Percentiles rank a stretch among this genome's conserved stretches.
Conservation (phyloP, 2,797 vertebrate species). For the Liasis olivaceus region DNA sequence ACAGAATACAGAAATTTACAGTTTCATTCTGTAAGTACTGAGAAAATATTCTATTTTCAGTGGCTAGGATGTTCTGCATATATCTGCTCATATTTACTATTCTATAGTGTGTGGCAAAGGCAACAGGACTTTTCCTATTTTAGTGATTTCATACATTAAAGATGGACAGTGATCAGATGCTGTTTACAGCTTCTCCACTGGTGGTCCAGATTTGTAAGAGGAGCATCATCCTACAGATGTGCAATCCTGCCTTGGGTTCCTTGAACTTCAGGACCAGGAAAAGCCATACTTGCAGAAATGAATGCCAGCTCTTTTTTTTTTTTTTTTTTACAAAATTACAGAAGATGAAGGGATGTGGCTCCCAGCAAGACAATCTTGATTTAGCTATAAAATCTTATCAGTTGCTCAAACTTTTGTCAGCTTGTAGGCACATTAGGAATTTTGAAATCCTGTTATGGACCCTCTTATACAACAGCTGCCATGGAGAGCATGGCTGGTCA, state of each 20-base stretch:
- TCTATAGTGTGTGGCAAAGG: constrained; percentile 14
- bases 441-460: background rate
- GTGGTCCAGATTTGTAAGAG: background rate
- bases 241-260: background rate
- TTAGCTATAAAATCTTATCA: background rate
- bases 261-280: background rate
- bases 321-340: background rate
- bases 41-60: constrained; percentile 54
- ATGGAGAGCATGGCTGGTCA: background rate
- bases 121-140: constrained; percentile 1
- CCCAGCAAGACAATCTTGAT: background rate
- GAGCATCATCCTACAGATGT: background rate
- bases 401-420: background rate
- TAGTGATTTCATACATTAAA: constrained; percentile 27
- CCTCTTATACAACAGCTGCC: background rate
- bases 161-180: background rate
- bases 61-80: constrained; percentile 42
- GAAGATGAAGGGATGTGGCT: background rate
- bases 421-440: background rate
- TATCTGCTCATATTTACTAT: constrained; percentile 28
- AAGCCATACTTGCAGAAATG: background rate
- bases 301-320: background rate
- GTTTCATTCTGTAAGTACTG: constrained; percentile 65
- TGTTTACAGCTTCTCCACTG: constrained; percentile 7
- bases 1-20: background rate